phyloP scores from a whole-genome alignment of 2,797 vertebrate genomes.

The Eidolon dupreanum region DNA sequence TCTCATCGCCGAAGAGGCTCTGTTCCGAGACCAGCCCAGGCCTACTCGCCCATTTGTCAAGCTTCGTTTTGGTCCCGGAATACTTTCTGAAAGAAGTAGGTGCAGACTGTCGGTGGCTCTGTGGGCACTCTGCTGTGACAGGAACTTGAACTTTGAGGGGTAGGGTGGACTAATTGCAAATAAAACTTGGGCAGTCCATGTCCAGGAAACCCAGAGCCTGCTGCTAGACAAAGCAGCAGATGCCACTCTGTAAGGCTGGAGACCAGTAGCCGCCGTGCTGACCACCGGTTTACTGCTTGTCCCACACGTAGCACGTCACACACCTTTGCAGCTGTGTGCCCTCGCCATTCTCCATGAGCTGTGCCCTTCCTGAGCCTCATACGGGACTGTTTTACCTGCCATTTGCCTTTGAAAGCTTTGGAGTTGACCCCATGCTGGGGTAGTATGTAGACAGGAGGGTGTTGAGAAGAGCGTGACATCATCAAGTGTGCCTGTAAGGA shows the following conservation, averaged over 20 bases:
- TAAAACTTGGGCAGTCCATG: background rate
- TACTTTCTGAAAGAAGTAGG: background rate
- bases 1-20: background rate
- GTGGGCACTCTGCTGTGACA: background rate
- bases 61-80: background rate
- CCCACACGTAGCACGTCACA: background rate
- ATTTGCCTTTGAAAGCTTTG: background rate
- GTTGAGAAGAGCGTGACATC: background rate
- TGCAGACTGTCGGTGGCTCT: background rate
- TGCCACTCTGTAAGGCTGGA: background rate
- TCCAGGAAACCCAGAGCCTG: background rate
- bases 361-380: background rate
- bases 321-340: accelerated
- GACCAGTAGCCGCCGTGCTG: accelerated
- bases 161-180: background rate
- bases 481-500: background rate
- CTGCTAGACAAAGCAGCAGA: background rate
- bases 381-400: background rate
- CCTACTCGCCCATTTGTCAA: background rate
- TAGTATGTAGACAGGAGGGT: background rate
- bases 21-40: background rate
- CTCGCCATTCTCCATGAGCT: background rate
- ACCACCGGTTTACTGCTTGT: background rate
- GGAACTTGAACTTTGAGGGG: background rate
- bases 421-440: background rate